Percentiles rank a stretch among this genome's conserved stretches.
Conservation (phyloP, 2,888 invertebrate genomes). For the Lampropteryx suffumata region DNA sequence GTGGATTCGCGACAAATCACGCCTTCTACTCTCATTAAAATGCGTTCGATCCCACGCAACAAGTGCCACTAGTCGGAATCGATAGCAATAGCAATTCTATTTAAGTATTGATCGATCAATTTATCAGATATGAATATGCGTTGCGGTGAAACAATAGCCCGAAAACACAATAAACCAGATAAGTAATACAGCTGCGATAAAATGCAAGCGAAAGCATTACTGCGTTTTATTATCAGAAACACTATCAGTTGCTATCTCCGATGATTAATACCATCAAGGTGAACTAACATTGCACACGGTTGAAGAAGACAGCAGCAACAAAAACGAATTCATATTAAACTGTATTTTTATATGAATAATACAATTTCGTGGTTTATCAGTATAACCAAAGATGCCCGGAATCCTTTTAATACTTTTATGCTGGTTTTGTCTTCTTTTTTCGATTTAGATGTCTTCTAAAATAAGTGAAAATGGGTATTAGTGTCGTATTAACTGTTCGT, state of each 20-base stretch:
- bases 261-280: conserved; percentile 19
- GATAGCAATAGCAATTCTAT: conserved; percentile 38
- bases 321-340: too few relatives aligned
- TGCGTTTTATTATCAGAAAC: conserved; percentile 25
- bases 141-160: conserved; percentile 28
- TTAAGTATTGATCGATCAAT: conserved; percentile 38
- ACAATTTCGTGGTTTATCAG: neutral
- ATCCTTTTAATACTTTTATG: conserved; percentile 25
- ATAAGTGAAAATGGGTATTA: too few relatives aligned
- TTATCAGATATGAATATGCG: conserved; percentile 30
- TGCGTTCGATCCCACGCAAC: conserved; percentile 68
- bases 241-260: conserved; percentile 32
- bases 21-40: conserved; percentile 54
- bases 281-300: conserved; percentile 7
- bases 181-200: conserved; percentile 26
- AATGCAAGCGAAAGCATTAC: conserved; percentile 32
- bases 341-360: too few relatives aligned
- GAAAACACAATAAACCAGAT: conserved; percentile 30
- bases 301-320: too few relatives aligned
- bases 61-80: conserved; percentile 59
- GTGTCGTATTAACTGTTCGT: too few relatives aligned
- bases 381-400: conserved; percentile 1
- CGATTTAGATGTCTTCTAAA: too few relatives aligned
- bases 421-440: too few relatives aligned
- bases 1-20: conserved; percentile 59